Conservation (phyloP, 1,140 invertebrate genomes). For the Paramacrobiotus metropolitanus region DNA sequence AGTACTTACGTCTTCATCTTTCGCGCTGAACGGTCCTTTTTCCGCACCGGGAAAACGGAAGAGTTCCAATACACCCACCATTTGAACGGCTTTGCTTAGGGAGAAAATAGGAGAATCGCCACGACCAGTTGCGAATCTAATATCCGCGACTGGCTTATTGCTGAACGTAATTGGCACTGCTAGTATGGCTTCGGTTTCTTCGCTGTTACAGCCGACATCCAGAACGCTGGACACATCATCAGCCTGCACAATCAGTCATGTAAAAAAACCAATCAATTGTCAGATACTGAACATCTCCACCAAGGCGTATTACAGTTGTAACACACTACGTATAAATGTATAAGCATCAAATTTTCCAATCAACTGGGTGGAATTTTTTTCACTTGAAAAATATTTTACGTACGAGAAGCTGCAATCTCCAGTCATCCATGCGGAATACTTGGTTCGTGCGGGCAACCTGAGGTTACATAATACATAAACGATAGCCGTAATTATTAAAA, state of each 20-base stretch:
- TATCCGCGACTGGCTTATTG: not conserved
- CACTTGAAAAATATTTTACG: too few species aligned
- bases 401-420: not conserved
- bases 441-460: not conserved
- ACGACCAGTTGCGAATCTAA: not conserved
- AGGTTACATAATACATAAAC: too few species aligned
- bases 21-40: not conserved
- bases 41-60: not conserved
- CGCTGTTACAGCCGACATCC: not conserved
- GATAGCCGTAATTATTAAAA: too few species aligned
- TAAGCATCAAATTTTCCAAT: too few species aligned
- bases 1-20: slow-evolving; percentile 4
- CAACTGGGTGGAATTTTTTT: too few species aligned
- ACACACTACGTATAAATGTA: too few species aligned
- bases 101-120: not conserved
- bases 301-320: too few species aligned
- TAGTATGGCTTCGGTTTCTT: not conserved
- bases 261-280: not conserved
- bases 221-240: not conserved
- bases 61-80: not conserved
- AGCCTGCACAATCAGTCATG: not conserved
- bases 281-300: too few species aligned
- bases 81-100: not conserved
- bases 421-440: not conserved
- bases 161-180: not conserved